Base-by-base conservation (phyloP, 2,797 vertebrate species). In the Hyperoplus immaculatus region DNA sequence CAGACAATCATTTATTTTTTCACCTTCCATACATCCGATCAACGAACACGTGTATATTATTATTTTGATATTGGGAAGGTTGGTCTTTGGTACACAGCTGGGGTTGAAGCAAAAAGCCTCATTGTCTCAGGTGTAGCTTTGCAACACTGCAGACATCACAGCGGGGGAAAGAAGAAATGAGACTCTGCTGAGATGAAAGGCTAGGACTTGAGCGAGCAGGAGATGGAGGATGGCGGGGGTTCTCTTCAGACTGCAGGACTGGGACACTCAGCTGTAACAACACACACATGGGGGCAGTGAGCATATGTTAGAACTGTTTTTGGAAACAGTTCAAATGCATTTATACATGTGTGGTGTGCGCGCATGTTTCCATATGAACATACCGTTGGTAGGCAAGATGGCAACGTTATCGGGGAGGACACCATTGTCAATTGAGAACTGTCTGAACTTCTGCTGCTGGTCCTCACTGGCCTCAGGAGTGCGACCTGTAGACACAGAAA, bases 381-480 rank as follows among this genome's bases (percentile, higher is more conserved):
- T 92, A 99, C 97, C 95, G 0, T 93, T 95, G 11, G 4, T 64
- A 8, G 96, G 95, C 82, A 97, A 89, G 45, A 96, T 88, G 43
- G 87, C 90, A 29, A 96, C 94, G 87, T 95, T 89, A 0, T 97
- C 95, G 0, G 94, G 47, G 0, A 77, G 80, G 80, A 99, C 47
- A 29, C 96, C 97, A 1, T 82, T 92, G 0, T 88, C 84, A 84
- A 72, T 14, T 49, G 94, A 94, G 41, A 96, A 94, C 80, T 91
- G 58, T 0, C 13, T 82, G 91, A 98, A 98, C 75, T 90, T 96
- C 78, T 95, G 89, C 90, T 95, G 85, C 63, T 95, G 78, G 3
- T 84, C 89, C 0, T 72, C 86, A 2, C 81, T 90, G 54, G 89
- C 64, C 15, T 93, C 86, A 64, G 92, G 78, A 0, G 63, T 82